These are phyloP conservation scores for Pavo muticus DNA, from an alignment of 2,113 vertebrate species.

Conservation along the genomic window DNA sequence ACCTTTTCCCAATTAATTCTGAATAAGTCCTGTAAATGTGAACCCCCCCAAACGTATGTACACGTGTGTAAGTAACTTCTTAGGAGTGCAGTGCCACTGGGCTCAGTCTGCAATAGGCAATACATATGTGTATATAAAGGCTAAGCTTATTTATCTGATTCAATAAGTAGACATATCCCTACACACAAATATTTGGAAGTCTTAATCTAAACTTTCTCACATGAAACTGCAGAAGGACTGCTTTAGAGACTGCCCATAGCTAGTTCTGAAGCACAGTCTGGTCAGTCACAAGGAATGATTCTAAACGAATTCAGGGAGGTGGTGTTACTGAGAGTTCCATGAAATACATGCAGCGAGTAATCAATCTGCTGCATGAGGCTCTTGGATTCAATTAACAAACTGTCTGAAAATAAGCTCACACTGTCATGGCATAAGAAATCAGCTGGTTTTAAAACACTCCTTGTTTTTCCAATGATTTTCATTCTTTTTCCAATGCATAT, in stretches of 20 bases:
- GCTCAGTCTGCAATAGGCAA: neutral
- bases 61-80: neutral
- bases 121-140: neutral
- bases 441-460: neutral
- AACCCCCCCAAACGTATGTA: neutral
- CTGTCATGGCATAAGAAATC: neutral
- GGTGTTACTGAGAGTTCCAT: neutral
- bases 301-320: neutral
- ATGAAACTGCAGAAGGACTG: neutral
- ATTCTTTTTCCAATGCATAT: neutral
- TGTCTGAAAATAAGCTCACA: neutral
- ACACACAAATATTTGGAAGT: neutral
- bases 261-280: conserved; percentile 27
- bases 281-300: conserved; percentile 6
- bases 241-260: neutral
- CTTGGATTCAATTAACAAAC: neutral
- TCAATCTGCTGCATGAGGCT: neutral
- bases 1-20: neutral
- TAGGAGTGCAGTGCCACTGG: neutral
- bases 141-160: neutral
- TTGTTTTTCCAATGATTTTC: neutral
- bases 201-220: neutral
- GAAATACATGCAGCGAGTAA: neutral
- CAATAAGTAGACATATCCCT: neutral
- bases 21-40: neutral